Base-by-base conservation (phyloP, 2,113 vertebrate species). In the Apteryx owenii region DNA sequence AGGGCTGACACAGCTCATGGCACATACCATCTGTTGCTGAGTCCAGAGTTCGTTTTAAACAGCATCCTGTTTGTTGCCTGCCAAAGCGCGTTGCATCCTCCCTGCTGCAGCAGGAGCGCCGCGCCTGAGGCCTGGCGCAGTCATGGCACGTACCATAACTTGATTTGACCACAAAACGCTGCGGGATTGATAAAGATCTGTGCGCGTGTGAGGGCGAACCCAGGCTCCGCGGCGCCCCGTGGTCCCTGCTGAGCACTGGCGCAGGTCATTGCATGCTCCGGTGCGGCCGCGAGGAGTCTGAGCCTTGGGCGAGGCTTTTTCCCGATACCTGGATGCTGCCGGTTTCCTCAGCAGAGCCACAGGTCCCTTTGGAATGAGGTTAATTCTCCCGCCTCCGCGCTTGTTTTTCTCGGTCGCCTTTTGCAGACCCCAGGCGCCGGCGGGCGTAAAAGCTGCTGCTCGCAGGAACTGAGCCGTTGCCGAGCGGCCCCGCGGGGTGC, bases 41-140 rank as follows among this genome's bases (percentile, higher is more conserved):
- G 46, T 15, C 4, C 48, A 23, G 22, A 14, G 40, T 28, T 69
- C 14, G 10, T 17, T 19, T 48, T 65, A n/a, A 26, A 20, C 29
- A 84, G 81, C 25, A 25, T 29, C 54, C 56, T 26, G 28, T 15
- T 54, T 0, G 0, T n/a, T 36, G 78, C 50, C 25, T 1, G 0
- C 4, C 23, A 3, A 5, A 4, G 4, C 0, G 4, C 14, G 20
- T 71, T 0, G 0, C 16, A 7, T 15, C 22, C 5, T 53, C 9
- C 17, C 20, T 1, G 0, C 10, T 42, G 14, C 2, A 0, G 42
- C 6, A 12, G 36, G 44, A 72, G 58, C 6, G 40, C 23, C 9
- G 40, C 5, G 40, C 29, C 75, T 15, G 23, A 0, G 0, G 5
- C 36, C 4, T 5, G 7, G 3, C 9, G 4, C 8, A 0, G n/a